Percentiles rank a stretch among this genome's conserved stretches.
These are phyloP conservation scores for Drosophila algonquin DNA, from an alignment of 2,888 invertebrate genomes.

Conservation along the genomic window DNA sequence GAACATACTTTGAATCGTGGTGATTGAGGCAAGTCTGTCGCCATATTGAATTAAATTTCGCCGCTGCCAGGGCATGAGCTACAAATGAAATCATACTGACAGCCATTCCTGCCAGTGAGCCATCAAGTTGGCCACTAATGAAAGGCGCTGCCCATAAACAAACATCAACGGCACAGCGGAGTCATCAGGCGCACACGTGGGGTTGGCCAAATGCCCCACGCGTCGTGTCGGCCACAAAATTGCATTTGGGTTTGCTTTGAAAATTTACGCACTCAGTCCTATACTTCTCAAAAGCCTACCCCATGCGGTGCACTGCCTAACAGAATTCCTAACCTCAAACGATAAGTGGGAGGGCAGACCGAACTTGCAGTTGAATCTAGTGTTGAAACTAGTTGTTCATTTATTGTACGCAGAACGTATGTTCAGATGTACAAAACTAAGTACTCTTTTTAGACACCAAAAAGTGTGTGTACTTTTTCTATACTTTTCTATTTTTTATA, in stretches of 20 bases:
- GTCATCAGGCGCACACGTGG: constrained; percentile 1
- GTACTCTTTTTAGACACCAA: background rate
- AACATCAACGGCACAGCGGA: constrained; percentile 37
- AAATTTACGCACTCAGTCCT: constrained; percentile 29
- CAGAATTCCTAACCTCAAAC: constrained; percentile 2
- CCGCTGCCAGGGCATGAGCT: constrained; percentile 15
- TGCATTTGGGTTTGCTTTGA: constrained; percentile 54
- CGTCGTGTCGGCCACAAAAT: constrained; percentile 58
- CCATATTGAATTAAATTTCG: constrained; percentile 51
- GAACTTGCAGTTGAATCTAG: background rate
- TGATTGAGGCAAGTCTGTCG: background rate
- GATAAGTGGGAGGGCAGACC: background rate
- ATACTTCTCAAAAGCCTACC: background rate
- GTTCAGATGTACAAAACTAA: background rate
- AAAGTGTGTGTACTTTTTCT: background rate
- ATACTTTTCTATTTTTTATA: too few species aligned
- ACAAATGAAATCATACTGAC: constrained; percentile 19
- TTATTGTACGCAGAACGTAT: background rate
- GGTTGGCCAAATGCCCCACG: constrained; percentile 14
- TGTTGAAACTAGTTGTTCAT: background rate
- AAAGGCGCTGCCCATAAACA: constrained; percentile 48
- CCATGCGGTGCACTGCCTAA: background rate
- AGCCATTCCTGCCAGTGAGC: constrained; percentile 22
- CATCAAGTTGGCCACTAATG: constrained; percentile 46
- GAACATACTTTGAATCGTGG: too few species aligned